These are phyloP conservation scores for Perizoma affinitatum DNA, from an alignment of 2,888 invertebrate genomes.

Conservation along the genomic window DNA sequence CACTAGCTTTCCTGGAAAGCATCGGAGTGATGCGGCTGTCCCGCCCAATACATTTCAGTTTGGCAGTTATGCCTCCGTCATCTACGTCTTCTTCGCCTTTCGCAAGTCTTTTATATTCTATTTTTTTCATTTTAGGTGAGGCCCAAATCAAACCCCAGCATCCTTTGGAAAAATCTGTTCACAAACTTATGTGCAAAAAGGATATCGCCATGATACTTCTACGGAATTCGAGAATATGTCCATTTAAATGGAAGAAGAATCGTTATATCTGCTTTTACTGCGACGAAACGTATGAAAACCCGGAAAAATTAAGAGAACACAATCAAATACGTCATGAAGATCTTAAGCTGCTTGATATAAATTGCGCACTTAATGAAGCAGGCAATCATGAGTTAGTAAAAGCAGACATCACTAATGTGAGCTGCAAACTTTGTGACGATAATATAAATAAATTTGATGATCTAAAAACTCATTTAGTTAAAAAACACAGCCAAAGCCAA, in stretches of 20 bases:
- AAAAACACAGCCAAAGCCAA: conserved; percentile 56
- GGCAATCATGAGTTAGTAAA: conserved; percentile 69
- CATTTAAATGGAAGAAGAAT: conserved; percentile 73
- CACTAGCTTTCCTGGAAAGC: too few relatives aligned
- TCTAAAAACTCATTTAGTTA: conserved; percentile 60
- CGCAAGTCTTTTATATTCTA: too few relatives aligned
- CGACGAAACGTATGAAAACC: conserved; percentile 60
- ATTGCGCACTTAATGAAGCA: background rate
- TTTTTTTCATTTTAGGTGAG: background rate
- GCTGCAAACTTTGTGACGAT: conserved; percentile 63
- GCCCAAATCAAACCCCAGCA: background rate
- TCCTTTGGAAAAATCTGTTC: conserved; percentile 35
- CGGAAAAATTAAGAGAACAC: conserved; percentile 56
- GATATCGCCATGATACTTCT: conserved; percentile 58
- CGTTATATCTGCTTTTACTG: conserved; percentile 70
- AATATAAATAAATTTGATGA: conserved; percentile 46
- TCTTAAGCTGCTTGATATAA: conserved; percentile 43
- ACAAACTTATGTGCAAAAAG: conserved; percentile 49
- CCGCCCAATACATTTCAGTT: too few relatives aligned
- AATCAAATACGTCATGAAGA: conserved; percentile 35
- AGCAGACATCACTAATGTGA: conserved; percentile 63
- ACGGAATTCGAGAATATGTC: conserved; percentile 64
- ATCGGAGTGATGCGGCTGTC: too few relatives aligned
- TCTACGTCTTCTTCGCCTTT: too few relatives aligned
- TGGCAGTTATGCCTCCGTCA: too few relatives aligned